phyloP scores from a whole-genome alignment of 2,888 invertebrate genomes.

The Acanthosepion pharaonis region DNA sequence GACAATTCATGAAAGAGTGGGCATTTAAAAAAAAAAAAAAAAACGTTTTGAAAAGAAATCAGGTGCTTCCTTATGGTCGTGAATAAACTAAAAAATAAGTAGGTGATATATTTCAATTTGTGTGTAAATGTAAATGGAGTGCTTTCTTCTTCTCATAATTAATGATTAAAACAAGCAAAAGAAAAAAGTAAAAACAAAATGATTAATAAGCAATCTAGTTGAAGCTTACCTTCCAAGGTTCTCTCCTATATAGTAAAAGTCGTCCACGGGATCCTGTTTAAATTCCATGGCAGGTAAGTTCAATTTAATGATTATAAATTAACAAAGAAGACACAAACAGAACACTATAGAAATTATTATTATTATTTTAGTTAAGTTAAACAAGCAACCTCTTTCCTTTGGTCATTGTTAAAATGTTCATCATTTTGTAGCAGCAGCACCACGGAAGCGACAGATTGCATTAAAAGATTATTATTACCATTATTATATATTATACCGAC shows the following conservation, averaged over 20 bases:
- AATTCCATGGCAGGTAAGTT: constrained; percentile 34
- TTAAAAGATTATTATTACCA: background rate
- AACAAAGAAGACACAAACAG: background rate
- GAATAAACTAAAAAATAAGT: too few species aligned
- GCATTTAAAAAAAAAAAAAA: background rate
- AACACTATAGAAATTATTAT: background rate
- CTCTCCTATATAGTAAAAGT: constrained; percentile 77
- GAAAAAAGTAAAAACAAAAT: background rate
- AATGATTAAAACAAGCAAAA: background rate
- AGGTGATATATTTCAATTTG: too few species aligned
- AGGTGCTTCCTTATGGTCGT: background rate
- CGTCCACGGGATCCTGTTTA: constrained; percentile 76
- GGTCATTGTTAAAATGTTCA: too few species aligned
- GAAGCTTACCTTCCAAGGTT: constrained; percentile 78
- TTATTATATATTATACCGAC: background rate
- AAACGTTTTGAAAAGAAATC: background rate
- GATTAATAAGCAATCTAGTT: background rate
- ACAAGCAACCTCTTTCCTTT: background rate
- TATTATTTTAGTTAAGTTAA: background rate
- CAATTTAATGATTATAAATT: background rate
- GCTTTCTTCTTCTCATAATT: too few species aligned
- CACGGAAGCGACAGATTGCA: background rate
- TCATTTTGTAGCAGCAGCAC: too few species aligned
- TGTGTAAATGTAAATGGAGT: too few species aligned
- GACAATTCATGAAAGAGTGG: background rate